Conservation (phyloP, 1,140 invertebrate genomes). For the Ceratina japonica region DNA sequence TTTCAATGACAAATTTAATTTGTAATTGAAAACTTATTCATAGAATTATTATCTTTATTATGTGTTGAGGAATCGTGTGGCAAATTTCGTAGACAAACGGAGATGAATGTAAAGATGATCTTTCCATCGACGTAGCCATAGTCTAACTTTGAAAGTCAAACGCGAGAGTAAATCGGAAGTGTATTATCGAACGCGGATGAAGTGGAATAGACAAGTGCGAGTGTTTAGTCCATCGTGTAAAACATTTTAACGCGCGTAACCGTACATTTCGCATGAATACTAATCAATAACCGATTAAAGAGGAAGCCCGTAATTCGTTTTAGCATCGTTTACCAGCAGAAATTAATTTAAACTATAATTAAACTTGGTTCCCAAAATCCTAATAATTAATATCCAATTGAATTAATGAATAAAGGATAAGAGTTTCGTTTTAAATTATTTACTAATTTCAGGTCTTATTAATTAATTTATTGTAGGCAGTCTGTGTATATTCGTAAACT, state of each 20-base stretch:
- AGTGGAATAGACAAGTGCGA: not conserved
- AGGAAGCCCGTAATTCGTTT: not conserved
- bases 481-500: not conserved
- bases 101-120: constrained; percentile 15
- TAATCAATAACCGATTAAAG: not conserved
- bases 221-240: not conserved
- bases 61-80: not conserved
- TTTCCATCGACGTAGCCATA: constrained; percentile 5
- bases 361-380: too few species aligned
- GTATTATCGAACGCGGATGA: not conserved
- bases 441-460: not conserved
- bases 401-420: not conserved
- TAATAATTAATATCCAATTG: not conserved
- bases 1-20: too few species aligned
- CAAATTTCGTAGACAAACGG: not conserved
- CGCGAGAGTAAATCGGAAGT: not conserved
- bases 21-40: not conserved
- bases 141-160: not conserved
- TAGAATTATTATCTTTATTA: not conserved
- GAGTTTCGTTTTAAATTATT: not conserved
- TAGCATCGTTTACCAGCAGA: not conserved
- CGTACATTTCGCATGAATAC: constrained; percentile 12
- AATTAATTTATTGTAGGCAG: not conserved
- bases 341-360: not conserved
- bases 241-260: not conserved